Evolutionary conservation across 2,797 vertebrate species (phyloP).

Genomic region (Buceros bicornis): DNA sequence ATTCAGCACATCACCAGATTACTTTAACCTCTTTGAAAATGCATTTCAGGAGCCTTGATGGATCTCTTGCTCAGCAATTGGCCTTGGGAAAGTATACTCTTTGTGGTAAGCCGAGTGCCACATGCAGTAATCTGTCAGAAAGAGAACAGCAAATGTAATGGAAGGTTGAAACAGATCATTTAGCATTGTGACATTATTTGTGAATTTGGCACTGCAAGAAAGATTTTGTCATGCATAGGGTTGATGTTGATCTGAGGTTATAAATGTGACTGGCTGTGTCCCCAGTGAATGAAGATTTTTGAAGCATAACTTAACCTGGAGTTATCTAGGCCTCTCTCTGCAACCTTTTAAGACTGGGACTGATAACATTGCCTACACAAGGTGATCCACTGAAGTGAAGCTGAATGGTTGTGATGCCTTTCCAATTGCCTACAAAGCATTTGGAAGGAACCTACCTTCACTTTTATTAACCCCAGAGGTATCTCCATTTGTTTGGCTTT

Average conservation of each 20-base stretch:
- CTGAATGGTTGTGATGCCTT: constrained; percentile 48
- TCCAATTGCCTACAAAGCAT: constrained; percentile 56
- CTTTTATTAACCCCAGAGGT: constrained; percentile 74
- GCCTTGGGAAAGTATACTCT: constrained; percentile 35
- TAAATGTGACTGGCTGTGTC: not conserved
- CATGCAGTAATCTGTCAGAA: constrained; percentile 36
- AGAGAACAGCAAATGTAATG: not conserved
- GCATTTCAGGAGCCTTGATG: constrained; percentile 37
- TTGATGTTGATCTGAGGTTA: constrained; percentile 18
- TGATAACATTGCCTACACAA: constrained; percentile 12
- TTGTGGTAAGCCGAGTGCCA: not conserved
- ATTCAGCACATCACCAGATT: not conserved
- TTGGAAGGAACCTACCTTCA: constrained; percentile 48
- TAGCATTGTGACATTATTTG: constrained; percentile 62
- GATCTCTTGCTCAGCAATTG: constrained; percentile 28
- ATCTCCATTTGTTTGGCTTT: constrained; percentile 69
- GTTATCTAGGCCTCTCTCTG: constrained; percentile 14
- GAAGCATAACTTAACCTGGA: constrained; percentile 27
- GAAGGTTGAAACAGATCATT: constrained; percentile 54
- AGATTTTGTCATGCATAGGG: constrained; percentile 34
- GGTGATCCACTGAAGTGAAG: constrained; percentile 29
- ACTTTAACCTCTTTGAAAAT: constrained; percentile 46
- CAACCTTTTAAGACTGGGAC: constrained; percentile 24
- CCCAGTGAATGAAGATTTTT: constrained; percentile 16
- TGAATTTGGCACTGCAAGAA: constrained; percentile 19